phyloP scores from a whole-genome alignment of 2,113 vertebrate species.

The Xerus inauris region DNA sequence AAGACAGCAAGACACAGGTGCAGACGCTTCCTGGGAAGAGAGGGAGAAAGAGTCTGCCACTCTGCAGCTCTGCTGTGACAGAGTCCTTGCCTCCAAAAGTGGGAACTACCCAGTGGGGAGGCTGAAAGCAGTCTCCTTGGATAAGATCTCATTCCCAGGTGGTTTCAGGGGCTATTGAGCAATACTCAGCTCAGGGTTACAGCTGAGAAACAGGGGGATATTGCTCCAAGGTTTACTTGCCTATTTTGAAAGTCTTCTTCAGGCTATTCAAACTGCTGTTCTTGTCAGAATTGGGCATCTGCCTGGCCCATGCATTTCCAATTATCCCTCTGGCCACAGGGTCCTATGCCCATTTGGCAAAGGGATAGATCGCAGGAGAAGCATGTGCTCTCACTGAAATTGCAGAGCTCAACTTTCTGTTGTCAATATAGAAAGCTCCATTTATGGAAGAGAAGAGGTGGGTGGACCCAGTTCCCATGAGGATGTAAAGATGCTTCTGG shows the following conservation, averaged over 20 bases:
- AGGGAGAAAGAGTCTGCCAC: not conserved
- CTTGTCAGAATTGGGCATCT: constrained; percentile 42
- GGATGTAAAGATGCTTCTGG: not conserved
- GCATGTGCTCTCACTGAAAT: not conserved
- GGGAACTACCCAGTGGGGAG: not conserved
- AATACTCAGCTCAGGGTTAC: not conserved
- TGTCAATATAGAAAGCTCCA: not conserved
- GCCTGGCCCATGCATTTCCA: not conserved
- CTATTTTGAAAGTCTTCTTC: constrained; percentile 24
- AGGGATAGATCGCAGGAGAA: not conserved
- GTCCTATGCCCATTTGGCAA: constrained; percentile 2
- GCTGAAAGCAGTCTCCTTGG: not conserved
- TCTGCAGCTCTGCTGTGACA: rapidly evolving
- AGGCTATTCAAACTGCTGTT: not conserved
- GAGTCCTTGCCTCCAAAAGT: not conserved
- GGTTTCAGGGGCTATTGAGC: not conserved
- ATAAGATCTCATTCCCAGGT: not conserved
- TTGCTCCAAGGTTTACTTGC: not conserved
- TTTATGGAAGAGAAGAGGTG: not conserved
- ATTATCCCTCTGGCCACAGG: not conserved
- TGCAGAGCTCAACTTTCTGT: not conserved
- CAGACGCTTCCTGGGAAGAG: not conserved
- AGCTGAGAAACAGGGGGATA: not conserved
- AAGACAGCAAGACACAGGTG: not conserved
- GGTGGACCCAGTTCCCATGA: not conserved